A percentile compares a stretch with the other conserved stretches of the same genome.
phyloP scores from a whole-genome alignment of 2,113 vertebrate species.

The Caloenas nicobarica region DNA sequence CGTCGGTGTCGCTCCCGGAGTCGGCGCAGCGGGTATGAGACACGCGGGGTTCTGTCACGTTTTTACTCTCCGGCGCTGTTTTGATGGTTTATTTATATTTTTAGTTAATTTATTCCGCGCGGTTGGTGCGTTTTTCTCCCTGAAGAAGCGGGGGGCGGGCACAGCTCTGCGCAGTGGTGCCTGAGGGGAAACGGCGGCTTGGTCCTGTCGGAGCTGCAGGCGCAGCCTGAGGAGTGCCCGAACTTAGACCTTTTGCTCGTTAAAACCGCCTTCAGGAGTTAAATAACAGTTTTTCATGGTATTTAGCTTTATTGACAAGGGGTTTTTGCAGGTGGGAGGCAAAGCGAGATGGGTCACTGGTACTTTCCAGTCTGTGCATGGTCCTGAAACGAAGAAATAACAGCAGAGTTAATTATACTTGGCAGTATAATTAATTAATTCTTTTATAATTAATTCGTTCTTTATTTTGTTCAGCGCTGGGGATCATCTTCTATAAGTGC shows the following conservation, averaged over 20 bases:
- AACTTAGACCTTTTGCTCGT: not conserved
- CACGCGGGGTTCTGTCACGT: not conserved
- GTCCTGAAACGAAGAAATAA: too few species aligned
- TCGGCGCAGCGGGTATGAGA: not conserved
- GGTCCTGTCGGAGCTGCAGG: not conserved
- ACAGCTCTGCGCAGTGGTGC: fast-evolving
- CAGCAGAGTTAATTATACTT: too few species aligned
- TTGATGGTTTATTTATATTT: not conserved
- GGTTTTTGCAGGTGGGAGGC: not conserved
- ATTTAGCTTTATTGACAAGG: fast-evolving
- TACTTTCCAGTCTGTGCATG: not conserved
- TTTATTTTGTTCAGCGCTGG: too few species aligned
- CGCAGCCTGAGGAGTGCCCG: not conserved
- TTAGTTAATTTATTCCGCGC: fast-evolving
- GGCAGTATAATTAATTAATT: too few species aligned
- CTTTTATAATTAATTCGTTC: too few species aligned
- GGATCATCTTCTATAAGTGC: too few species aligned
- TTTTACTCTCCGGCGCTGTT: fast-evolving
- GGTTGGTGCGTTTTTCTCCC: not conserved
- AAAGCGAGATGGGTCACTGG: not conserved
- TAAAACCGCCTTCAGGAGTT: fast-evolving
- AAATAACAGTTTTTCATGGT: fast-evolving
- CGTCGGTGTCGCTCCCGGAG: not conserved
- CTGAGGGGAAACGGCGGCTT: not conserved
- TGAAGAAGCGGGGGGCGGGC: not conserved